Evolutionary conservation across 2,113 vertebrate genomes (phyloP).

Genomic region (Salminus brasiliensis): DNA sequence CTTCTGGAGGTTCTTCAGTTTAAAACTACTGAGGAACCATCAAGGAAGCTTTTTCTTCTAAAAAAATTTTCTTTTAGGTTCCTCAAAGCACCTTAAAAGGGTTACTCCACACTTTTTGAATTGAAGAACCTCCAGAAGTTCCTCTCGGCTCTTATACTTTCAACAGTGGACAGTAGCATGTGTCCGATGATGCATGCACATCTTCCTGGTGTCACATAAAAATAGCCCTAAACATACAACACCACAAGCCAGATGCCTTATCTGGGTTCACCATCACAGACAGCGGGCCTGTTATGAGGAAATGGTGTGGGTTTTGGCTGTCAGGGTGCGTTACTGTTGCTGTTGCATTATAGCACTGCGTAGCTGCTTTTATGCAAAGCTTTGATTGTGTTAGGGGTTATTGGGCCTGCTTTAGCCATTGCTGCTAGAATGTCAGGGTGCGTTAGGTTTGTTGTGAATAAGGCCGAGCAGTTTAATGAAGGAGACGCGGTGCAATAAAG

Average conservation of each 20-base stretch:
- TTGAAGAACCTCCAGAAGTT: too few species aligned
- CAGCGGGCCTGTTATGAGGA: conserved; percentile 22
- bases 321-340: conserved; percentile 32
- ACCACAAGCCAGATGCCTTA: conserved; percentile 2
- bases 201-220: not conserved
- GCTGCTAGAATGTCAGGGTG: conserved; percentile 29
- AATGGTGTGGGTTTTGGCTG: conserved; percentile 2
- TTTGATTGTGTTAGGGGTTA: conserved; percentile 48
- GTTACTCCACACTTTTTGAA: too few species aligned
- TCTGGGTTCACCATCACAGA: conserved; percentile 10
- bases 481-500: not conserved
- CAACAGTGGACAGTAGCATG: not conserved
- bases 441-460: conserved; percentile 29
- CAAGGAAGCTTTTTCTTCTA: too few species aligned
- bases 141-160: too few species aligned
- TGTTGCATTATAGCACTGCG: conserved; percentile 5
- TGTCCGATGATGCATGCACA: not conserved
- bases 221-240: not conserved
- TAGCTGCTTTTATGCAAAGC: conserved; percentile 19
- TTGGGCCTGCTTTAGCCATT: conserved; percentile 24
- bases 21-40: too few species aligned
- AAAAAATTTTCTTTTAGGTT: too few species aligned
- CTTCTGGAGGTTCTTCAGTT: too few species aligned
- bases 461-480: conserved; percentile 17
- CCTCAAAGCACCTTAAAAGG: too few species aligned